Conservation (phyloP, 2,888 invertebrate genomes). For the Muscina levida region DNA sequence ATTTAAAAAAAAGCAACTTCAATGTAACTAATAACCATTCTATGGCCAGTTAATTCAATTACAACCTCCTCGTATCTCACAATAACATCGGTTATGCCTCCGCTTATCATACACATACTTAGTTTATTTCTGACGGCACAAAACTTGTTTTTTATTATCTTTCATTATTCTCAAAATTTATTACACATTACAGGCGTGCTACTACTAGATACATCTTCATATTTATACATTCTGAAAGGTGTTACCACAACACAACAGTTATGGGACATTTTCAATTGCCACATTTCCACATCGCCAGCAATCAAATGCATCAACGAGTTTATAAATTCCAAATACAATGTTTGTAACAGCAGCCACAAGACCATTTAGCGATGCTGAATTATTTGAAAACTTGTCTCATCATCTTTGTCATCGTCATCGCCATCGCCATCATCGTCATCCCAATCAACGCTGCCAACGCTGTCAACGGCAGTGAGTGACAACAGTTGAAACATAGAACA, state of each 20-base stretch:
- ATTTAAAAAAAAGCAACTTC: too few relatives aligned
- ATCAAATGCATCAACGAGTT: background rate
- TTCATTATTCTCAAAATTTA: background rate
- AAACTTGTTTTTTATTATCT: too few relatives aligned
- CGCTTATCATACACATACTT: too few relatives aligned
- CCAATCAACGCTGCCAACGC: background rate
- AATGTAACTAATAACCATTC: too few relatives aligned
- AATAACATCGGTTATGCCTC: too few relatives aligned
- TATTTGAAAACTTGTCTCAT: slow-evolving; percentile 25
- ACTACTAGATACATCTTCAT: background rate
- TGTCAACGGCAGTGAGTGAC: slow-evolving; percentile 9
- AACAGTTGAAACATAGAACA: slow-evolving; percentile 1
- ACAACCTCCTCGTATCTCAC: too few relatives aligned
- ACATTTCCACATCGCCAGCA: slow-evolving; percentile 14
- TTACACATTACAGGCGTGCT: background rate
- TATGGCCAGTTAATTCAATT: too few relatives aligned
- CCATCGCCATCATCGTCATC: background rate
- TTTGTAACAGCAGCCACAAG: slow-evolving; percentile 7
- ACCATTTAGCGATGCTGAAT: slow-evolving; percentile 1
- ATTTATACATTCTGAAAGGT: slow-evolving; percentile 51
- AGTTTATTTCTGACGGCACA: too few relatives aligned
- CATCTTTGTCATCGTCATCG: slow-evolving; percentile 24
- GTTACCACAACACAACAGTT: slow-evolving; percentile 51
- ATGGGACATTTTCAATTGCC: slow-evolving; percentile 58
- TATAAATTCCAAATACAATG: slow-evolving; percentile 25